Percentiles rank a stretch among this genome's conserved stretches.
These are phyloP conservation scores for Eudemis profundana DNA, from an alignment of 2,888 invertebrate genomes.

Conservation along the genomic window DNA sequence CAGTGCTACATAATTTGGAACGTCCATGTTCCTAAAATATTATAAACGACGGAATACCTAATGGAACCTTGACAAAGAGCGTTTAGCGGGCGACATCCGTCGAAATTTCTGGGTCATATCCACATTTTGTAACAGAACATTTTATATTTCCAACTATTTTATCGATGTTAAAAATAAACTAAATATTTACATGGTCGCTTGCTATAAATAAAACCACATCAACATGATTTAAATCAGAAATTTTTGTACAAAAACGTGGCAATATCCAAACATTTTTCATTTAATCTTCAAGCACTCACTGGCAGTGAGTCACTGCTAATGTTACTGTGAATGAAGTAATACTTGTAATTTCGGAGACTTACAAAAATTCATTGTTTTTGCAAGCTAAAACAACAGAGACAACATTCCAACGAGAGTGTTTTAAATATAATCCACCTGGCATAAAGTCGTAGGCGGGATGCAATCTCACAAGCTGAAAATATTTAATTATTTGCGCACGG, in stretches of 20 bases:
- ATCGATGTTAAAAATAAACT: conserved; percentile 23
- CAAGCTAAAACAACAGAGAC: conserved; percentile 15
- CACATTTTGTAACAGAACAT: conserved; percentile 29
- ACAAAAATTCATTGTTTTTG: too few species aligned
- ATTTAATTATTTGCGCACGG: conserved; percentile 19
- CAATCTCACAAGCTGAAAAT: conserved; percentile 25
- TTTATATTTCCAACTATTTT: conserved; percentile 29
- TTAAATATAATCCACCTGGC: conserved; percentile 39
- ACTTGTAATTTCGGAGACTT: too few species aligned
- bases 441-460: conserved; percentile 35
- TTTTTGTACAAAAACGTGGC: too few species aligned
- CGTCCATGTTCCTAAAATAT: conserved; percentile 28
- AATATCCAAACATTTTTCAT: too few species aligned
- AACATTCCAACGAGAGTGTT: conserved; percentile 15
- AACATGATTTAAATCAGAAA: not conserved
- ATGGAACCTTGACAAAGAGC: conserved; percentile 52
- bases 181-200: conserved; percentile 21
- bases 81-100: conserved; percentile 46
- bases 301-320: too few species aligned
- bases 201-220: conserved; percentile 8
- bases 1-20: not conserved
- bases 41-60: conserved; percentile 10
- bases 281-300: too few species aligned
- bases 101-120: conserved; percentile 39
- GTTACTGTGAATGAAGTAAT: too few species aligned